Conservation (phyloP, 2,113 vertebrate species). For the Sinocyclocheilus anophthalmus region DNA sequence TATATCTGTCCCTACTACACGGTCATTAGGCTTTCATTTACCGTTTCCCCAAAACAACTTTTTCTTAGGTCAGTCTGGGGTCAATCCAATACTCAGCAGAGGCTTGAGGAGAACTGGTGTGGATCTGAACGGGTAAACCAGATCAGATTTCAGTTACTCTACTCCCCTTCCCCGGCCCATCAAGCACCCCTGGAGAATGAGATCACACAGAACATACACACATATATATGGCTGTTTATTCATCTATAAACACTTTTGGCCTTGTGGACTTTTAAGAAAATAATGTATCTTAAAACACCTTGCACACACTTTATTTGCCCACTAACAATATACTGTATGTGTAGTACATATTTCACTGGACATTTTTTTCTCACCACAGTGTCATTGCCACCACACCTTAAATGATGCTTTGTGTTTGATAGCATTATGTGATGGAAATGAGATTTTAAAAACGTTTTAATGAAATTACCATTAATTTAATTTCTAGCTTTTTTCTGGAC, state of each 20-base stretch:
- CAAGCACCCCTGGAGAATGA: slow-evolving; percentile 43
- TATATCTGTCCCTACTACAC: slow-evolving; percentile 42
- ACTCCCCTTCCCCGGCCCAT: slow-evolving; percentile 40
- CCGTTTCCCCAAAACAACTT: slow-evolving; percentile 45
- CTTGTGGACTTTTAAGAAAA: not conserved
- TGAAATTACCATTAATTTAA: not conserved
- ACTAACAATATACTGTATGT: too few species aligned
- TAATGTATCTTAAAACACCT: not conserved
- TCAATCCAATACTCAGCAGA: slow-evolving; percentile 52
- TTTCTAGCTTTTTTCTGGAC: not conserved
- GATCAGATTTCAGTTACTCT: slow-evolving; percentile 57
- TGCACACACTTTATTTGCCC: not conserved
- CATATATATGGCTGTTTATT: slow-evolving; percentile 2
- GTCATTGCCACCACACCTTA: too few species aligned
- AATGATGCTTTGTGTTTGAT: too few species aligned
- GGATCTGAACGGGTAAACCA: slow-evolving; percentile 26
- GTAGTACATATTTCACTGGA: too few species aligned
- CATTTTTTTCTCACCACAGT: too few species aligned
- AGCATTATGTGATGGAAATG: too few species aligned
- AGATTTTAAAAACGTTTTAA: not conserved
- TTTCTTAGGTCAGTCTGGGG: slow-evolving; percentile 42
- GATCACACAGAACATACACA: slow-evolving; percentile 36
- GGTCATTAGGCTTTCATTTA: slow-evolving; percentile 55
- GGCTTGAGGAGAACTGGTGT: slow-evolving; percentile 36
- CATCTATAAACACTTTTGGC: not conserved